Percentiles rank a stretch among this genome's conserved stretches.
Evolutionary conservation across 2,888 invertebrate genomes (phyloP).

Genomic region (Volucella bombylans): DNA sequence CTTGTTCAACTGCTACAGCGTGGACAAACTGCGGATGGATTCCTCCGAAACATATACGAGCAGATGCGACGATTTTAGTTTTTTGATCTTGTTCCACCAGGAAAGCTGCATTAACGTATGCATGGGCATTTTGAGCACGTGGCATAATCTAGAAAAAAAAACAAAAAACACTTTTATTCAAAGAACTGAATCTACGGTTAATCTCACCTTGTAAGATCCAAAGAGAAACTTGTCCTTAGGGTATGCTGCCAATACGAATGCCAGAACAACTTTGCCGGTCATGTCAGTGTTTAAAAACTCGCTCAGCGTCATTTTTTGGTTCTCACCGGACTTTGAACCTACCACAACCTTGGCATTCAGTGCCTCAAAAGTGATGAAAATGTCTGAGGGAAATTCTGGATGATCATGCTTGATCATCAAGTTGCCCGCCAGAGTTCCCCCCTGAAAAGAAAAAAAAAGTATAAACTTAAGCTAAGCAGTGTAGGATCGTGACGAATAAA

Average conservation of each 20-base stretch:
- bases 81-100: conserved; percentile 84
- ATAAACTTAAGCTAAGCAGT: conserved; percentile 24
- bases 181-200: neutral
- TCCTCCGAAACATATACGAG: conserved; percentile 85
- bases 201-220: conserved; percentile 87
- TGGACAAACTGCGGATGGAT: conserved; percentile 84
- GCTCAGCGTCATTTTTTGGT: conserved; percentile 79
- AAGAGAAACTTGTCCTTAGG: conserved; percentile 83
- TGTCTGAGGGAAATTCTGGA: conserved; percentile 87
- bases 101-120: conserved; percentile 88
- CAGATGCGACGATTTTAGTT: conserved; percentile 80
- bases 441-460: conserved; percentile 79
- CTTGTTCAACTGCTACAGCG: conserved; percentile 84
- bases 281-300: conserved; percentile 86
- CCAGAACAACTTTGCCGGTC: conserved; percentile 86
- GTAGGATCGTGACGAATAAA: neutral
- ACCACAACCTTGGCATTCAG: conserved; percentile 81
- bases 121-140: conserved; percentile 88
- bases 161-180: neutral
- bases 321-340: conserved; percentile 81
- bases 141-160: conserved; percentile 85
- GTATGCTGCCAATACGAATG: conserved; percentile 85
- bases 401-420: conserved; percentile 86
- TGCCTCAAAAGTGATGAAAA: conserved; percentile 84
- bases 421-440: conserved; percentile 87